Base-by-base conservation (phyloP, 2,888 invertebrate species). In the Euspilapteryx auroguttella region DNA sequence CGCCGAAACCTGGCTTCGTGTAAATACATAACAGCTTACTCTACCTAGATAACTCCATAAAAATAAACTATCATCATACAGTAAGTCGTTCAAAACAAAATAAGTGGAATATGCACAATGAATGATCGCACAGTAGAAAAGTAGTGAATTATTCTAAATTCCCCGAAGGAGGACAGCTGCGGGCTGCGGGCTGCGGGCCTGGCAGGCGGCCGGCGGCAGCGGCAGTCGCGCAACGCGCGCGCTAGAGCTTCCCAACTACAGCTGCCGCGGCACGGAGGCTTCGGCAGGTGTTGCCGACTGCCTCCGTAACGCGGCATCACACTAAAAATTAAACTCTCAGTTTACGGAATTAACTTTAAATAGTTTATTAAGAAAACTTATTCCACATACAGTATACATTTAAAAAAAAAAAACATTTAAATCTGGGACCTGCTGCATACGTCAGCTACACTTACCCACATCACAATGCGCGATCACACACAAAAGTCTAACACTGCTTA, bases 291-390 rank as follows among this genome's bases (percentile, higher is more conserved):
- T n/a, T n/a, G n/a, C n/a, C n/a, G n/a, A n/a, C n/a, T n/a, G n/a
- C n/a, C n/a, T n/a, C n/a, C n/a, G n/a, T n/a, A n/a, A n/a, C n/a
- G 8, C 17, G 17, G 17, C 44, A 45, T 40, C 46, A 53, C 53
- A 59, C 28, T 27, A 28, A 28, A 54, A 56, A 68, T 65, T 57
- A 69, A 75, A 75, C 56, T 62, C 65, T 57, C 54, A 48, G 49
- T 49, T 51, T 58, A n/a, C 56, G 61, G 55, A 68, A 68, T 64
- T 65, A 69, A 68, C 68, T 71, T 73, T 69, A 73, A 73, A 75
- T 73, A 73, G 71, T 75, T 75, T 75, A 75, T 75, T 75, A 69
- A 59, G 73, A 73, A 65, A 75, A 73, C 73, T 73, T 71, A 71
- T 65, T 63, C 66, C 71, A 73, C 65, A 69, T 57, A 62, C 65